phyloP scores from a whole-genome alignment of 2,113 vertebrate species.

The Pseudonaja textilis region DNA sequence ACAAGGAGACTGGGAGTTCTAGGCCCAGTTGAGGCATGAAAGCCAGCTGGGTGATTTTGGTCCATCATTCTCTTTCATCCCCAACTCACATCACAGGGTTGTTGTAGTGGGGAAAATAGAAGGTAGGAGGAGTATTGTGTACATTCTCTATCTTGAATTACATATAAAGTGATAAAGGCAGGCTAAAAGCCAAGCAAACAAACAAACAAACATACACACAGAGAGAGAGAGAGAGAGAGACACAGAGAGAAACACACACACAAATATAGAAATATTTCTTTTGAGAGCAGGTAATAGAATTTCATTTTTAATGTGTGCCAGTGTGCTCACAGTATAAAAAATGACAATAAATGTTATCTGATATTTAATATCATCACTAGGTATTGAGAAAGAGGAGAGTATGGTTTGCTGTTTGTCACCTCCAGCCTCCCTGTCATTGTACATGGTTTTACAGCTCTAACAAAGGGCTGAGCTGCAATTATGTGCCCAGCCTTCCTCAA shows the following conservation, averaged over 20 bases:
- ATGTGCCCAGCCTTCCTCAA: slow-evolving; percentile 38
- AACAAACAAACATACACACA: neutral
- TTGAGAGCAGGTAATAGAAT: neutral
- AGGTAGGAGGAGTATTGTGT: neutral
- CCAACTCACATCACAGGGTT: neutral
- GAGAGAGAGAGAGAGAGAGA: too few species aligned
- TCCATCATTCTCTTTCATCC: neutral
- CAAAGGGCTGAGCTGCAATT: slow-evolving; percentile 10
- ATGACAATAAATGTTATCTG: neutral
- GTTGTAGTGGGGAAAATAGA: neutral
- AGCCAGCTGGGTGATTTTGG: neutral
- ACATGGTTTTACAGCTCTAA: slow-evolving; percentile 37
- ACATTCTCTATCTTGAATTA: neutral
- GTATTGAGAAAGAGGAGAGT: slow-evolving; percentile 47
- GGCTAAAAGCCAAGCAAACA: neutral
- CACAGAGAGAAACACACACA: too few species aligned
- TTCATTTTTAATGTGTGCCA: neutral
- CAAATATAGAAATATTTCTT: neutral
- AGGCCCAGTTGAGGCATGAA: neutral
- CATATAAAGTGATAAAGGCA: neutral
- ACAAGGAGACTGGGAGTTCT: neutral
- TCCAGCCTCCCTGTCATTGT: slow-evolving; percentile 54
- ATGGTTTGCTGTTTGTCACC: slow-evolving; percentile 52
- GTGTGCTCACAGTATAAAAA: too few species aligned
- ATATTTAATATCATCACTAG: slow-evolving; percentile 18